Base-by-base conservation (phyloP, 1,140 invertebrate genomes). In the Cyclina sinensis region DNA sequence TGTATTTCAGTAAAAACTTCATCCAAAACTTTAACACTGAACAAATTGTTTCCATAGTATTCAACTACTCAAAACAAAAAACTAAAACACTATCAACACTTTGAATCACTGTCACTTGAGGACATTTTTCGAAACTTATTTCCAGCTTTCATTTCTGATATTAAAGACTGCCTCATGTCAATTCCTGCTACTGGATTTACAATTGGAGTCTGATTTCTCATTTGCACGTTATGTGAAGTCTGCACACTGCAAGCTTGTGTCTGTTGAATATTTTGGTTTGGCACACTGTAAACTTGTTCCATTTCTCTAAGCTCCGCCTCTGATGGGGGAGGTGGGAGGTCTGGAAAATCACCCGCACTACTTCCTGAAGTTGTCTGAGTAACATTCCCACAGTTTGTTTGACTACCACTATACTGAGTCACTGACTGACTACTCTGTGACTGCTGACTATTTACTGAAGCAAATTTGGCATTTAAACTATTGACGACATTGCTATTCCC, bases 271-370 rank as follows among this genome's bases (percentile, higher is more conserved):
- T 43, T 88, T 48, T 82, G 65, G 57, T 83, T 88, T 83, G 91
- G 86, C 68, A 79, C 83, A 80, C 90, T 90, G 62, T 93, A 92
- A 51, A 92, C 88, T 70, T 91, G 79, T 70, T 93, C 91, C 57
- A 93, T 93, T 76, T 91, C 91, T 37, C 82, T 70, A 24, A 93
- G 73, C 73, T 93, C 93, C 30, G 92, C 93, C 37, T 83, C 91
- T 27, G 92, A 92, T 0, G 93, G 93, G 21, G 93, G 93, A 9
- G 92, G 90, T 2, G 93, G 93, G 30, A 93, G 88, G 81, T 93
- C 92, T 5, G 76, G 59, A 30, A 87, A 80, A 35, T 92, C 92
- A 21, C 74, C 86, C 3, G 51, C 78, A 18, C 39, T 48, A 4
- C 48, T 30, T 46, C 57, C 57, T 24, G 54, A 21, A 46, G 43